Evolutionary conservation across 2,888 invertebrate genomes (phyloP).

Genomic region (Oligia fasciuncula): DNA sequence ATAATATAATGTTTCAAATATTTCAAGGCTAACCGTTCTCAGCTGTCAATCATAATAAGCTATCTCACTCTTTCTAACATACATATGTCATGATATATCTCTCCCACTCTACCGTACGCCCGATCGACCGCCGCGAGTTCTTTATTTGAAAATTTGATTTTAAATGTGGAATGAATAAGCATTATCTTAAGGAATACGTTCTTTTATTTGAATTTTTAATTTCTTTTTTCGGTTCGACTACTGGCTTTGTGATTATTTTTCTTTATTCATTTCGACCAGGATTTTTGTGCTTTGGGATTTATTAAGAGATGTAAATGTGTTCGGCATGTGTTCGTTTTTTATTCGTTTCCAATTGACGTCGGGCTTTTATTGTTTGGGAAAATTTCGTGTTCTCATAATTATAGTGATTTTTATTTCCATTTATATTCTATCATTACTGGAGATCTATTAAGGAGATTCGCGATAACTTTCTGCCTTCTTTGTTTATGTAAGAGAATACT

Average conservation of each 20-base stretch:
- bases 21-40: slow-evolving; percentile 90
- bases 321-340: slow-evolving; percentile 75
- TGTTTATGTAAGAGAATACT: slow-evolving; percentile 79
- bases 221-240: slow-evolving; percentile 86
- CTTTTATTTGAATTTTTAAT: slow-evolving; percentile 89
- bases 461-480: slow-evolving; percentile 56
- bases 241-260: slow-evolving; percentile 82
- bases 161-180: slow-evolving; percentile 90
- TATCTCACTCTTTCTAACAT: slow-evolving; percentile 84
- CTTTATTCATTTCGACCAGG: slow-evolving; percentile 79
- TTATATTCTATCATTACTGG: slow-evolving; percentile 59
- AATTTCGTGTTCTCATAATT: slow-evolving; percentile 70
- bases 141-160: slow-evolving; percentile 90
- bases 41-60: slow-evolving; percentile 90
- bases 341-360: slow-evolving; percentile 73
- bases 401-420: slow-evolving; percentile 68
- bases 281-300: slow-evolving; percentile 83
- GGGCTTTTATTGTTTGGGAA: slow-evolving; percentile 72
- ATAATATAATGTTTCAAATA: slow-evolving; percentile 90
- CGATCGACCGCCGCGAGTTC: slow-evolving; percentile 87
- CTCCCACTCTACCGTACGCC: slow-evolving; percentile 80
- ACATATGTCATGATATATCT: slow-evolving; percentile 74
- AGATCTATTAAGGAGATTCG: slow-evolving; percentile 62
- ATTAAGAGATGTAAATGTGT: slow-evolving; percentile 85
- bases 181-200: slow-evolving; percentile 89